Conservation (phyloP, 2,113 vertebrate genomes). For the Ophthalmolycus amberensis region DNA sequence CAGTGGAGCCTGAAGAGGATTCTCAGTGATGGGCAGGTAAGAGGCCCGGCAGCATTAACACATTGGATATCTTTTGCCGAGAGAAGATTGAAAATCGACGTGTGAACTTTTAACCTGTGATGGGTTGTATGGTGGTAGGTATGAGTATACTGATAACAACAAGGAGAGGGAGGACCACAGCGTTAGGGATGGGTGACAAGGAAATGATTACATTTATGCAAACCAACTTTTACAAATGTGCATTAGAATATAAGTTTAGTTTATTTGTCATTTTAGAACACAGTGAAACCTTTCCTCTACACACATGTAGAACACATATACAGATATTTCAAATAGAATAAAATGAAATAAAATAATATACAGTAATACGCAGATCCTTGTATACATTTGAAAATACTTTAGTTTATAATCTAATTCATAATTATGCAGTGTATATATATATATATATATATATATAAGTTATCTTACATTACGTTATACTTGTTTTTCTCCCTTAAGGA, state of each 20-base stretch:
- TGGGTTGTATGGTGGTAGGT: neutral
- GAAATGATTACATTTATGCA: neutral
- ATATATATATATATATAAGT: no score
- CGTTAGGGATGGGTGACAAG: neutral
- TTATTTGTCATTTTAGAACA: no score
- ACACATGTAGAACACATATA: no score
- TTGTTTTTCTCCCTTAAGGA: no score
- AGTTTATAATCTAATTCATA: no score
- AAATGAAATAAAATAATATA: no score
- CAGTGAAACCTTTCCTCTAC: no score
- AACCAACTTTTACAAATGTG: neutral
- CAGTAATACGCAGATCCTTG: no score
- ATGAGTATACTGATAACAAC: neutral
- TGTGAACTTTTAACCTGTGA: slow-evolving; percentile 14
- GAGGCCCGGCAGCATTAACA: neutral
- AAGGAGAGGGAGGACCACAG: neutral
- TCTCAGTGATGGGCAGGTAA: slow-evolving; percentile 14
- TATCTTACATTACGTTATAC: no score
- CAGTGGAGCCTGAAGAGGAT: slow-evolving; percentile 7
- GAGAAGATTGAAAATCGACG: neutral
- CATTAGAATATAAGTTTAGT: neutral
- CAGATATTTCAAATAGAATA: no score
- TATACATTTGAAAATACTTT: no score
- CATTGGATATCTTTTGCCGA: neutral
- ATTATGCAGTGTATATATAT: no score